phyloP scores from a whole-genome alignment of 2,888 invertebrate species.

The Girardia tigrina region DNA sequence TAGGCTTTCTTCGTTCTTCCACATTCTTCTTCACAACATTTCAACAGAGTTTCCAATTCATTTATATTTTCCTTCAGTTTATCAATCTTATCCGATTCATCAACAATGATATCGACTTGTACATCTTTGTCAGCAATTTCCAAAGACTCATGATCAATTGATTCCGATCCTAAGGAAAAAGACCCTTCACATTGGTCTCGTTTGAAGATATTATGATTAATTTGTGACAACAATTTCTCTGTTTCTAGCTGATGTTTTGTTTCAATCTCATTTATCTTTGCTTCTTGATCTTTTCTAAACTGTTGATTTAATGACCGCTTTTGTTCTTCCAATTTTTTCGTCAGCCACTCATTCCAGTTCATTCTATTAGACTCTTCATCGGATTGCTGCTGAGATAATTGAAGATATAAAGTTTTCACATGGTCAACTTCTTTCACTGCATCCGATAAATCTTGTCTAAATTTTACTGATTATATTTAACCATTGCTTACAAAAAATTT shows the following conservation, averaged over 20 bases:
- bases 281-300: not conserved
- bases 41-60: not conserved
- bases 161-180: not conserved
- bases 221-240: not conserved
- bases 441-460: not conserved
- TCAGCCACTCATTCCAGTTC: slow-evolving; percentile 1
- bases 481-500: not conserved
- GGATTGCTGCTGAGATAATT: slow-evolving; percentile 9
- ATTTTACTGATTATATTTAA: too few species aligned
- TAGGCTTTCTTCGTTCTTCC: not conserved
- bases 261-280: not conserved
- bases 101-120: not conserved
- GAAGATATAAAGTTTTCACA: not conserved
- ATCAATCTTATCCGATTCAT: not conserved
- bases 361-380: not conserved
- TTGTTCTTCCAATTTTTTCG: not conserved
- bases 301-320: not conserved
- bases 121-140: not conserved
- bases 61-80: not conserved
- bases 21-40: not conserved
- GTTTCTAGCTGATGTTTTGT: not conserved
- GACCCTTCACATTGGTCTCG: not conserved
- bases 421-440: not conserved
- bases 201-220: not conserved
- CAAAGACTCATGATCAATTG: not conserved